Evolutionary conservation across 1,140 invertebrate genomes (phyloP).

Genomic region (Drosophila melanica): DNA sequence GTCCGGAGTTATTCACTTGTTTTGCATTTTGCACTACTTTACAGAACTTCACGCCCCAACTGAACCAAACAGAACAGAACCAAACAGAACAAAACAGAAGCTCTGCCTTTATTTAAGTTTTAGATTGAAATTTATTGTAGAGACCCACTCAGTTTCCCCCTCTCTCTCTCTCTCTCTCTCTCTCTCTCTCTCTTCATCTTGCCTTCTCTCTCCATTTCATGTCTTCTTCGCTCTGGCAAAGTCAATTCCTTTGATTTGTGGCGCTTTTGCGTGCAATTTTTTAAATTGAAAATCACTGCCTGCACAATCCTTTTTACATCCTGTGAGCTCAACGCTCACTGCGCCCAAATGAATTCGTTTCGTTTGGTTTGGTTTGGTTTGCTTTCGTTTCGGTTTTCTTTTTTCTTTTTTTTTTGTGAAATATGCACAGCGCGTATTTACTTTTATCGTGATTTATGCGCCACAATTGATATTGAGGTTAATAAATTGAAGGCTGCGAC

Average conservation of each 20-base stretch:
- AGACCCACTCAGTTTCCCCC: constrained; percentile 23
- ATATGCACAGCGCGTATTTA: constrained; percentile 77
- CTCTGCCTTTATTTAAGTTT: constrained; percentile 78
- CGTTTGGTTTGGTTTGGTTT: constrained; percentile 34
- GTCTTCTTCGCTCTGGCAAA: constrained; percentile 59
- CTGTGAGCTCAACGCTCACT: constrained; percentile 48
- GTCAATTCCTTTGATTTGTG: constrained; percentile 82
- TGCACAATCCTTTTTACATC: constrained; percentile 79
- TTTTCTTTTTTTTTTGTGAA: constrained; percentile 37
- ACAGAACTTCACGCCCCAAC: constrained; percentile 39
- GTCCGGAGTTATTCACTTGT: constrained; percentile 53
- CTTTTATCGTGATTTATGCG: constrained; percentile 80
- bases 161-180: constrained; percentile 10
- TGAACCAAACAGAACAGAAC: constrained; percentile 43
- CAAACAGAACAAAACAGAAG: constrained; percentile 56
- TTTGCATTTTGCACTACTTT: constrained; percentile 71
- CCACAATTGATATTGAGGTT: constrained; percentile 81
- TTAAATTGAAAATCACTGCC: constrained; percentile 82
- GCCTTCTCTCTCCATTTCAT: background rate
- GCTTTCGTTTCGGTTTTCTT: constrained; percentile 14
- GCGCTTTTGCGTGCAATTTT: constrained; percentile 82
- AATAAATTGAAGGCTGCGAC: constrained; percentile 76
- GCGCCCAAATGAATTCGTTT: constrained; percentile 74
- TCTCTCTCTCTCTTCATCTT: constrained; percentile 5
- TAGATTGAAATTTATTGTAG: constrained; percentile 80